Evolutionary conservation across 2,797 vertebrate genomes (phyloP).

Genomic region (Gastrophryne carolinensis): DNA sequence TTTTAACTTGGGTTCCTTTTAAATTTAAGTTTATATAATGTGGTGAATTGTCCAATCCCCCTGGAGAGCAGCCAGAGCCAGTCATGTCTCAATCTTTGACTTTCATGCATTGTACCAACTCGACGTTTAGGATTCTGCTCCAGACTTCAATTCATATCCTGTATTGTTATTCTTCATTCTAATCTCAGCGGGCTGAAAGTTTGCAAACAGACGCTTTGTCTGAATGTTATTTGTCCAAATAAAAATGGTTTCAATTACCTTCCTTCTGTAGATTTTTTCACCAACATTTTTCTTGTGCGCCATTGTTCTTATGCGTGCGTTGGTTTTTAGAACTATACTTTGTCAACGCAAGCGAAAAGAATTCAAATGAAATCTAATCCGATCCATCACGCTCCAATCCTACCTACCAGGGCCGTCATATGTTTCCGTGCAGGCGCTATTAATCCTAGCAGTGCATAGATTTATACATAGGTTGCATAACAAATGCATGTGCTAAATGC

Average conservation of each 20-base stretch:
- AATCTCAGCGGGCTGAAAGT: slow-evolving; percentile 43
- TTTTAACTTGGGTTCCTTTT: too few relatives aligned
- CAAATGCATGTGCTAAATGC: slow-evolving; percentile 32
- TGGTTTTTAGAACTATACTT: slow-evolving; percentile 22
- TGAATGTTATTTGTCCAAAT: slow-evolving; percentile 34
- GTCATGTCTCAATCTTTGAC: background rate
- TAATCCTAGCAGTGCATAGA: slow-evolving; percentile 33
- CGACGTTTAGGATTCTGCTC: slow-evolving; percentile 22
- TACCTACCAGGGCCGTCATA: background rate
- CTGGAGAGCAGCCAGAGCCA: background rate
- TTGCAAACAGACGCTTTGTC: slow-evolving; percentile 37
- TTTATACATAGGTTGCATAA: slow-evolving; percentile 42
- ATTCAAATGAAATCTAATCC: background rate
- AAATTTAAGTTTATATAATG: too few relatives aligned
- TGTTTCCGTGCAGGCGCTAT: slow-evolving; percentile 23
- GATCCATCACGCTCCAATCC: background rate
- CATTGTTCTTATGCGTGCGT: background rate
- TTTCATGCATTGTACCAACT: slow-evolving; percentile 15
- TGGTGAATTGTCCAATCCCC: too few relatives aligned
- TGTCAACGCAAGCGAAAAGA: slow-evolving; percentile 20
- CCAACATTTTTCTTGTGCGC: slow-evolving; percentile 10
- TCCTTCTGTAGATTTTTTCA: background rate
- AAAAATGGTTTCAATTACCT: slow-evolving; percentile 37
- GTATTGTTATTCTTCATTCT: slow-evolving; percentile 35
- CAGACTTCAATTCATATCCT: slow-evolving; percentile 25